Percentiles rank a stretch among this genome's conserved stretches.
Evolutionary conservation across 2,888 invertebrate species (phyloP).

Genomic region (Sphinx pinastri): DNA sequence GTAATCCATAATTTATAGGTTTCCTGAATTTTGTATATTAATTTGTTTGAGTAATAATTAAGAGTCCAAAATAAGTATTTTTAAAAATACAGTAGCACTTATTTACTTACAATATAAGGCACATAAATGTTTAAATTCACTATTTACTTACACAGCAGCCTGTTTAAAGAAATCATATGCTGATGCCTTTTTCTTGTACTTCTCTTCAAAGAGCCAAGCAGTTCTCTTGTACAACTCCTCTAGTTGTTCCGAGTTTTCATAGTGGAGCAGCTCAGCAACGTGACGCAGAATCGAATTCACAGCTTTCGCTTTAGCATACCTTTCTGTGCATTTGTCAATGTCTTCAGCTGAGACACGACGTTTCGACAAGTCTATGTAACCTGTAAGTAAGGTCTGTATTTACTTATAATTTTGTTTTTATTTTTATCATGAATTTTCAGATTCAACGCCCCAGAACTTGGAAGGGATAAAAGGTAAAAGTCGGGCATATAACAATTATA

Average conservation of each 20-base stretch:
- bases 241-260: constrained; percentile 94
- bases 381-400: constrained; percentile 65
- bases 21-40: no score
- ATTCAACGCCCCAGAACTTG: no score
- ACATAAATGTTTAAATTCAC: not conserved
- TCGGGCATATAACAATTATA: no score
- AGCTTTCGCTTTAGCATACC: constrained; percentile 99
- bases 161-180: constrained; percentile 99
- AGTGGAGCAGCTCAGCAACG: constrained; percentile 97
- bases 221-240: constrained; percentile 98
- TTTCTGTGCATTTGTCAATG: constrained; percentile 98
- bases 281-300: constrained; percentile 99
- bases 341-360: constrained; percentile 99
- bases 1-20: no score
- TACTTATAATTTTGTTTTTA: no score
- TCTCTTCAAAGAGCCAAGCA: constrained; percentile 99
- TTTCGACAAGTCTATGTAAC: constrained; percentile 99
- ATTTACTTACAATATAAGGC: no score
- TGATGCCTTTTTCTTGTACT: constrained; percentile 97
- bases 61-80: no score
- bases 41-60: no score
- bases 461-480: no score
- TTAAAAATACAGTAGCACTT: no score
- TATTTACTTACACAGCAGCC: constrained; percentile 92
- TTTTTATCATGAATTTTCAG: no score